phyloP scores from a whole-genome alignment of 2,113 vertebrate species.

The Cyanocitta stelleri region DNA sequence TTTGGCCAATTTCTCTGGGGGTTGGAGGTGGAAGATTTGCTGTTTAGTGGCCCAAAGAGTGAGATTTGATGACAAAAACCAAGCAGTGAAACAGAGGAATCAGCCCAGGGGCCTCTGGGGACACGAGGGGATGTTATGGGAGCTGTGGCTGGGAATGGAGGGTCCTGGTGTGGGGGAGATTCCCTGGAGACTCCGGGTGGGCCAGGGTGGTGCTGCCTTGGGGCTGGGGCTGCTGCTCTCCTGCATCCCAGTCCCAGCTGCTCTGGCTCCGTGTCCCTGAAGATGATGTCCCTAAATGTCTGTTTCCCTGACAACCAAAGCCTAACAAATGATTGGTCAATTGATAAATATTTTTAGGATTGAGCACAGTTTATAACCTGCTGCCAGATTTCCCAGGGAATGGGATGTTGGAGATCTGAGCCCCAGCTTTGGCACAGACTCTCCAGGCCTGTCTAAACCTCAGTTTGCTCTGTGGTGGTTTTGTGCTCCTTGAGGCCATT shows the following conservation, averaged over 20 bases:
- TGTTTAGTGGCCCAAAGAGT: background rate
- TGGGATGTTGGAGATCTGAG: background rate
- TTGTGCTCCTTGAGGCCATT: background rate
- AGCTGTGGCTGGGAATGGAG: rapidly evolving
- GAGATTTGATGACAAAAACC: rapidly evolving
- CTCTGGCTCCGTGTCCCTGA: background rate
- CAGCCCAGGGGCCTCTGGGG: rapidly evolving
- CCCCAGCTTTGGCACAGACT: background rate
- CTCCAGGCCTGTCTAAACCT: background rate
- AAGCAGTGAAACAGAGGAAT: rapidly evolving
- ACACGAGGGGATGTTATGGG: rapidly evolving
- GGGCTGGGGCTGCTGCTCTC: background rate
- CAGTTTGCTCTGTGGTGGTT: background rate
- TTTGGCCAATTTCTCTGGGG: background rate
- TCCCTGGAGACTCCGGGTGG: rapidly evolving
- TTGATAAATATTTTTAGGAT: conserved; percentile 37
- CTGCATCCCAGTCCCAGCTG: background rate
- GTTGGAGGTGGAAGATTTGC: background rate
- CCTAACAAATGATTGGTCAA: background rate
- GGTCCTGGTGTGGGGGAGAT: rapidly evolving
- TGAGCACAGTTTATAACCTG: background rate
- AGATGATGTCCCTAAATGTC: background rate
- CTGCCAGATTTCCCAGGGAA: background rate
- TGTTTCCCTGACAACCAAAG: conserved; percentile 31
- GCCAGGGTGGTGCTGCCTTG: background rate